Evolutionary conservation across 2,888 invertebrate species (phyloP).

Genomic region (Sminthurinus aureus): DNA sequence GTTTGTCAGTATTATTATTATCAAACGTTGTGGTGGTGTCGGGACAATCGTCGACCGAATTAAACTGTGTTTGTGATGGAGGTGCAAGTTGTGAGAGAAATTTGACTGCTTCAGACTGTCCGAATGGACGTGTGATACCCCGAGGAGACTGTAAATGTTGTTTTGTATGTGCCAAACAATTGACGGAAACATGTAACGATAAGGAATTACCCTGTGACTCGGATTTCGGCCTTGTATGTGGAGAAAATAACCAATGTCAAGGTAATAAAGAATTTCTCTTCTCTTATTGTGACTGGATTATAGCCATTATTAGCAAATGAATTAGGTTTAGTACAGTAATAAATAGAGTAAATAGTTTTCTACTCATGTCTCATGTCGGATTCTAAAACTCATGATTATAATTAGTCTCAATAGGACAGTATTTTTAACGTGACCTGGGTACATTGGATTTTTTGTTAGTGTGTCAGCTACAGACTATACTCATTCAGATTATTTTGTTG

Average conservation of each 20-base stretch:
- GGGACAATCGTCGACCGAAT: slow-evolving; percentile 14
- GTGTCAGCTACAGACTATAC: no score
- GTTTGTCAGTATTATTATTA: slow-evolving; percentile 8
- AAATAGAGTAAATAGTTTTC: no score
- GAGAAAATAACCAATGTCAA: slow-evolving; percentile 54
- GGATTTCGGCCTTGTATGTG: slow-evolving; percentile 57
- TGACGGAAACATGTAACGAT: slow-evolving; percentile 56
- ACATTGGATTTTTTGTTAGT: no score
- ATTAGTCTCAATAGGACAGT: no score
- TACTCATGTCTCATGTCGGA: no score
- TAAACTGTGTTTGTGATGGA: slow-evolving; percentile 37
- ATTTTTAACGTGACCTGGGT: no score
- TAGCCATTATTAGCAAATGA: no score
- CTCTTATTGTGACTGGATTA: no score
- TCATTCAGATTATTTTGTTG: no score
- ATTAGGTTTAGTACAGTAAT: no score
- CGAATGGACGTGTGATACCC: slow-evolving; percentile 55
- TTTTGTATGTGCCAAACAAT: slow-evolving; percentile 60
- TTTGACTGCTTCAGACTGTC: slow-evolving; percentile 55
- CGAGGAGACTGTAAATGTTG: slow-evolving; percentile 57
- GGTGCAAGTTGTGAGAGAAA: slow-evolving; percentile 59
- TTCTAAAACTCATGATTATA: no score
- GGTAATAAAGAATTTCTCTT: slow-evolving; percentile 42
- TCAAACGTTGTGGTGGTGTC: neutral
- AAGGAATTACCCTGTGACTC: slow-evolving; percentile 54